Conservation (phyloP, 2,888 invertebrate species). For the Tenthredo scrophulariae region DNA sequence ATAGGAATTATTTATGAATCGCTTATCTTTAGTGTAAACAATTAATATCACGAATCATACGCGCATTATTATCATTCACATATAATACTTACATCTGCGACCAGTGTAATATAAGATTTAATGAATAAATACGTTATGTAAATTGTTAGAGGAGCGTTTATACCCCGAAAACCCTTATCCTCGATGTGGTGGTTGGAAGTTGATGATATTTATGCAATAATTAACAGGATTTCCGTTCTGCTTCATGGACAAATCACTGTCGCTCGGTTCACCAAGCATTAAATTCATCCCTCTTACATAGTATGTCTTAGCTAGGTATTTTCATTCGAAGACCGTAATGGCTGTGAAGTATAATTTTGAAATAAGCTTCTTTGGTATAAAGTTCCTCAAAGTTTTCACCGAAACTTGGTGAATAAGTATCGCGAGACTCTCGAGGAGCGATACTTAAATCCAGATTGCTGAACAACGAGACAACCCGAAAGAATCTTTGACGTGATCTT, state of each 20-base stretch:
- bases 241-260: background rate
- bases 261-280: background rate
- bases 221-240: background rate
- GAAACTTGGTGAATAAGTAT: background rate
- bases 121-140: conserved; percentile 52
- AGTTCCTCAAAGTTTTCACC: background rate
- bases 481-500: background rate
- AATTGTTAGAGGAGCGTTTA: background rate
- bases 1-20: conserved; percentile 47
- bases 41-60: conserved; percentile 41
- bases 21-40: conserved; percentile 8
- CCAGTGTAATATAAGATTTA: conserved; percentile 44
- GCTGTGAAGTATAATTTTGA: background rate
- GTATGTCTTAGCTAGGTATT: background rate
- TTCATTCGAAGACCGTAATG: background rate
- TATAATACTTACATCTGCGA: background rate
- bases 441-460: background rate
- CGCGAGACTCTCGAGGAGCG: background rate
- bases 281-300: background rate
- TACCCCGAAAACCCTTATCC: background rate
- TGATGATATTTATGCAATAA: background rate
- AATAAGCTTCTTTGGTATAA: background rate
- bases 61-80: conserved; percentile 23
- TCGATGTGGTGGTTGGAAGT: background rate
- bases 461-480: background rate